Evolutionary conservation across 2,797 vertebrate genomes (phyloP).

Genomic region (Mico argentatus): DNA sequence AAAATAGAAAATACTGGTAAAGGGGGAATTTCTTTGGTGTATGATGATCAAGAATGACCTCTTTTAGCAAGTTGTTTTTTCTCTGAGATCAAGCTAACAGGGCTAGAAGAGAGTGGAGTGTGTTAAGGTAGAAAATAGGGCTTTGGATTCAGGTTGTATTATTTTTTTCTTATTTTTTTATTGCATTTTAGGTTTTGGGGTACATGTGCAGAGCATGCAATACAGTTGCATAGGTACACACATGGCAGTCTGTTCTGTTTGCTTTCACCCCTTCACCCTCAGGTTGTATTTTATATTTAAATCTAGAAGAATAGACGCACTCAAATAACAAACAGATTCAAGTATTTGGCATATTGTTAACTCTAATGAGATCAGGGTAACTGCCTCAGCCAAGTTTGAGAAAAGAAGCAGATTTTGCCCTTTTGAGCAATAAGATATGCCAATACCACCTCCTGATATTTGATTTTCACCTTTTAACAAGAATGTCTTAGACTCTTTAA

Average conservation of each 20-base stretch:
- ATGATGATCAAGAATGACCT: background rate
- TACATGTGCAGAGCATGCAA: too few relatives aligned
- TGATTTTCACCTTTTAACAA: constrained; percentile 65
- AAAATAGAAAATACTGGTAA: background rate
- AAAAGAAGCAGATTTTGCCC: constrained; percentile 66
- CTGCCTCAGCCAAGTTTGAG: constrained; percentile 42
- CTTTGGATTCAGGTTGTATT: background rate
- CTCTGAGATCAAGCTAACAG: background rate
- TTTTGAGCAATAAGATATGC: constrained; percentile 54
- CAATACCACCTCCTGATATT: constrained; percentile 53
- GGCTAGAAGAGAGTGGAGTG: background rate
- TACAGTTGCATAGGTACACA: too few relatives aligned
- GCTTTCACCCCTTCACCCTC: too few relatives aligned
- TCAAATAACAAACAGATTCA: constrained; percentile 6
- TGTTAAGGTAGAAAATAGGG: background rate
- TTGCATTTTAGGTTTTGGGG: too few relatives aligned
- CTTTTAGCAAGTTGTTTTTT: background rate
- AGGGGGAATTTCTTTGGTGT: background rate
- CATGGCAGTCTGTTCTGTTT: too few relatives aligned
- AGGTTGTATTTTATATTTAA: constrained; percentile 2
- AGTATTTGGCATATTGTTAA: background rate
- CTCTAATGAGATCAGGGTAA: constrained; percentile 6
- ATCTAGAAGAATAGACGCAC: background rate
- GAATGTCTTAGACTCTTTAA: constrained; percentile 2
- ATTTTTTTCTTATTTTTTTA: too few relatives aligned